These are phyloP conservation scores for Stigmatopora nigra DNA, from an alignment of 2,113 vertebrate species.

Conservation along the genomic window DNA sequence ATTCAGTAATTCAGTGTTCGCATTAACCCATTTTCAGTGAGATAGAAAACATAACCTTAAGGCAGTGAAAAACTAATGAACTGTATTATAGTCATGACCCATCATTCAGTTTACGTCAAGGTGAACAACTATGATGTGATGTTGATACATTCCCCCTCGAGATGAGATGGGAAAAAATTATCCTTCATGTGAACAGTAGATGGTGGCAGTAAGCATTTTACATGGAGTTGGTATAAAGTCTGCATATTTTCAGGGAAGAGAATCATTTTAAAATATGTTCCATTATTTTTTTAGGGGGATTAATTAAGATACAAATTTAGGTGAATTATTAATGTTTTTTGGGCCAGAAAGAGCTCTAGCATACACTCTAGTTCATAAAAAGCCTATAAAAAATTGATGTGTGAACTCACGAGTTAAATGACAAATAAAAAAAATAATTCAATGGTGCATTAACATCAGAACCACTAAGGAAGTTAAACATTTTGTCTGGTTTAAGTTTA, in stretches of 20 bases:
- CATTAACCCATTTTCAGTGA: not conserved
- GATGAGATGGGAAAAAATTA: slow-evolving; percentile 7
- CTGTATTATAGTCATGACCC: not conserved
- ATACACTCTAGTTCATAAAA: too few relatives aligned
- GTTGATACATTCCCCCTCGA: not conserved
- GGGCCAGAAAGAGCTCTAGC: not conserved
- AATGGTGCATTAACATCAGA: too few relatives aligned
- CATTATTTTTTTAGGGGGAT: too few relatives aligned
- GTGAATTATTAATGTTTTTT: not conserved
- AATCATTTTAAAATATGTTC: not conserved
- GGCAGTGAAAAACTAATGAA: not conserved
- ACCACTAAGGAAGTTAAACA: too few relatives aligned
- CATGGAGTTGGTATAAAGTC: slow-evolving; percentile 17
- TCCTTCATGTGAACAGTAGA: slow-evolving; percentile 72
- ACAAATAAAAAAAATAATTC: too few relatives aligned
- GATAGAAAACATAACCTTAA: not conserved
- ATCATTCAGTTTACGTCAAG: not conserved
- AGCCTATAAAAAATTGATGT: too few relatives aligned
- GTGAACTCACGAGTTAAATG: too few relatives aligned
- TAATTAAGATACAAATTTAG: slow-evolving; percentile 43
- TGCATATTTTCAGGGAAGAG: slow-evolving; percentile 2
- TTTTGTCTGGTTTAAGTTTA: too few relatives aligned
- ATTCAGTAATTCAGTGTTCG: not conserved
- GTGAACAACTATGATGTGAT: not conserved
- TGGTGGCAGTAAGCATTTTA: slow-evolving; percentile 73